Evolutionary conservation across 2,113 vertebrate species (phyloP).

Genomic region (Cololabis saira): DNA sequence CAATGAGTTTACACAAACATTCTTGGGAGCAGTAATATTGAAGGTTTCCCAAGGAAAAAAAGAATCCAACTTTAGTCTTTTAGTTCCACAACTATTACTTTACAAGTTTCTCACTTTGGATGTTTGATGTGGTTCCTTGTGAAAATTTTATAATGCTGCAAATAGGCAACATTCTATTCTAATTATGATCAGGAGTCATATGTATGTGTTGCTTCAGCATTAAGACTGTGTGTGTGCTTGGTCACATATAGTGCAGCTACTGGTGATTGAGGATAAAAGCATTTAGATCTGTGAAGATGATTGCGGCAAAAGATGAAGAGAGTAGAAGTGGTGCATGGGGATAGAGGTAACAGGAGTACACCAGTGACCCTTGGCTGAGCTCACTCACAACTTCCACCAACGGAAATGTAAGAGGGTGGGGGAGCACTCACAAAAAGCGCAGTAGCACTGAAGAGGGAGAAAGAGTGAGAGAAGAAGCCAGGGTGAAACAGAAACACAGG

Average conservation of each 20-base stretch:
- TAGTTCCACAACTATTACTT: too few species aligned
- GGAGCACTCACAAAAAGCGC: conserved; percentile 50
- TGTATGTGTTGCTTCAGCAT: conserved; percentile 30
- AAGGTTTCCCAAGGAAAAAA: too few species aligned
- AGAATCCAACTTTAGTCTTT: too few species aligned
- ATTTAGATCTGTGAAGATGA: conserved; percentile 63
- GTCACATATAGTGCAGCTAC: conserved; percentile 28
- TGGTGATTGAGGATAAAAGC: conserved; percentile 69
- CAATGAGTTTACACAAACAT: background rate
- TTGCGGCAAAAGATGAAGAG: conserved; percentile 64
- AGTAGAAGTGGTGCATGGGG: conserved; percentile 44
- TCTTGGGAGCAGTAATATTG: too few species aligned
- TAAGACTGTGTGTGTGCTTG: conserved; percentile 49
- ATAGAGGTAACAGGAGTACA: conserved; percentile 63
- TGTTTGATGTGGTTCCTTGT: conserved; percentile 47
- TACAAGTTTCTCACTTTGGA: background rate
- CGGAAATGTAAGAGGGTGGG: conserved; percentile 67
- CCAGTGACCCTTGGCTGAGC: conserved; percentile 81
- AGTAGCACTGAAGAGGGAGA: conserved; percentile 50
- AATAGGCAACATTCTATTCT: conserved; percentile 14
- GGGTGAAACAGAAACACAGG: conserved; percentile 40
- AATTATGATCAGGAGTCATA: conserved; percentile 23
- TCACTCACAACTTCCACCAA: conserved; percentile 70
- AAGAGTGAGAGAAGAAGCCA: conserved; percentile 51
- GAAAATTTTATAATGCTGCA: conserved; percentile 26